These are phyloP conservation scores for Brenthis hecate DNA, from an alignment of 2,888 invertebrate genomes.

Conservation along the genomic window DNA sequence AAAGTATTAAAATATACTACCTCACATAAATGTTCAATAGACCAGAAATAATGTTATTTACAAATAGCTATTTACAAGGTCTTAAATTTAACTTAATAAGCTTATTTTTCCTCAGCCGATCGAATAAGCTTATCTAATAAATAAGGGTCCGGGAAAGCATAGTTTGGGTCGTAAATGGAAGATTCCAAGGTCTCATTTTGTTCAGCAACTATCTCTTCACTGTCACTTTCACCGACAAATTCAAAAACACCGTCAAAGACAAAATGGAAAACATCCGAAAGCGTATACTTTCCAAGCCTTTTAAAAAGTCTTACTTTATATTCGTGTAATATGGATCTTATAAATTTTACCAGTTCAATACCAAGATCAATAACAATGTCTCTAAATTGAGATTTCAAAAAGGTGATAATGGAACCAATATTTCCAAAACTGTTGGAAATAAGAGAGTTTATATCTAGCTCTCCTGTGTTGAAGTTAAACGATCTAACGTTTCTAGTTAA, in stretches of 20 bases:
- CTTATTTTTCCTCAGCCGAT: conserved; percentile 9
- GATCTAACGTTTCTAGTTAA: conserved; percentile 29
- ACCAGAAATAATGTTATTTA: too few species aligned
- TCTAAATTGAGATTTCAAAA: conserved; percentile 54
- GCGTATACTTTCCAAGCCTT: conserved; percentile 51
- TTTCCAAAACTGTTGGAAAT: conserved; percentile 42
- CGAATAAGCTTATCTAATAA: conserved; percentile 33
- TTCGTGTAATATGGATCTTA: conserved; percentile 46
- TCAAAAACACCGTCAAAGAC: conserved; percentile 53
- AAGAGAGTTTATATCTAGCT: conserved; percentile 25
- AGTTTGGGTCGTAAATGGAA: conserved; percentile 16
- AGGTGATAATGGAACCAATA: conserved; percentile 45
- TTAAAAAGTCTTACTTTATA: conserved; percentile 55
- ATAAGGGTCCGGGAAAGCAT: conserved; percentile 26
- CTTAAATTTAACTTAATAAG: not conserved
- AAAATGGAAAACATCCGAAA: conserved; percentile 54
- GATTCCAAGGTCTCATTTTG: conserved; percentile 15
- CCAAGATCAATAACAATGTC: conserved; percentile 52
- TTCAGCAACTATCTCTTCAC: conserved; percentile 28
- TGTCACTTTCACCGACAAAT: conserved; percentile 45
- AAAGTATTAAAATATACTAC: too few species aligned
- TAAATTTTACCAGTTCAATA: conserved; percentile 46
- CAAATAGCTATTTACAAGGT: conserved; percentile 1
- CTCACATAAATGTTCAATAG: too few species aligned
- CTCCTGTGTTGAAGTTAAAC: conserved; percentile 13